Evolutionary conservation across 2,113 vertebrate species (phyloP), one percentile per base, ranked within the genome.

Genomic region (Cathartes aura): DNA sequence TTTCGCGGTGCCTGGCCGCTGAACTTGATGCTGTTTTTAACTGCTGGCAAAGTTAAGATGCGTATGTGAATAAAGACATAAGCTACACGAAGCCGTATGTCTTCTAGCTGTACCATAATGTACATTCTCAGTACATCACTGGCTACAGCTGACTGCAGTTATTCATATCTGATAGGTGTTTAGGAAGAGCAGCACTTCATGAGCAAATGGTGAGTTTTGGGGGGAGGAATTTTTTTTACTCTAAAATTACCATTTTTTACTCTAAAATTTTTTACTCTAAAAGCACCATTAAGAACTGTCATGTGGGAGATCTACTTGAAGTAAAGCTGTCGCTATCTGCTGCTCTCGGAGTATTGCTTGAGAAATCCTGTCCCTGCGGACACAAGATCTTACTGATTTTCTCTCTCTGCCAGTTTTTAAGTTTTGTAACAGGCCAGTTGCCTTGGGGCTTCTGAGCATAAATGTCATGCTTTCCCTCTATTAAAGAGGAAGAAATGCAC

Each of bases 61-160:
- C 6, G 12, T 47, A 0, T 27, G 32, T 7, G 45, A 53, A 38
- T 16, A 12, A 47, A 60, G 89, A 7, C 23, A 4, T 7, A 1
- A 71, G 32, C 27, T 29, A 1, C 48, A 1, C 23, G 7, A 17
- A 67, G 68, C 58, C n/a, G 6, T 8, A 1, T 16, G 34, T 30
- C 45, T 50, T 15, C 5, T 8, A 7, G 38, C 43, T 4, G 30
- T 29, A 19, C n/a, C 23, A 0, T 15, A 4, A 9, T 7, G 4
- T 1, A 1, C 17, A 0, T 40, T n/a, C 29, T 59, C 45, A 2
- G 42, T 15, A 10, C 52, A 8, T 18, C 15, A 7, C 48, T 50
- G 87, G 47, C 70, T 29, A 5, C 56, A 8, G 40, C 43, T 24
- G 56, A 22, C 45, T 38, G 89, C 78, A 8, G 50, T 20, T 59